Conservation (phyloP, 2,888 invertebrate species). For the Marasmarcha lunaedactyla region DNA sequence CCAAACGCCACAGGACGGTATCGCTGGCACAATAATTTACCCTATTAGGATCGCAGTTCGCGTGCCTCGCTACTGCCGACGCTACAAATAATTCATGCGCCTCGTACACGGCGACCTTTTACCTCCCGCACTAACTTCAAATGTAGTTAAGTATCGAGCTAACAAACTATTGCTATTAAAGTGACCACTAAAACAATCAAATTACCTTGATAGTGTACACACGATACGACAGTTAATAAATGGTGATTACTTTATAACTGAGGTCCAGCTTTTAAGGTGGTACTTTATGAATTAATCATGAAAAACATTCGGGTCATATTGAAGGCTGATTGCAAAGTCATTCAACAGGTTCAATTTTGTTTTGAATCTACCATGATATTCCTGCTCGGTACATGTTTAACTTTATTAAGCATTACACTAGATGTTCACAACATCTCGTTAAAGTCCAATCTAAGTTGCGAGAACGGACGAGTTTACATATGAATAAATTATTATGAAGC, state of each 20-base stretch:
- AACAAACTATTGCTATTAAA: slow-evolving; percentile 45
- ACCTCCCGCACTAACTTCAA: slow-evolving; percentile 56
- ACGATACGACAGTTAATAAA: slow-evolving; percentile 7
- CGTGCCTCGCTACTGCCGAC: slow-evolving; percentile 26
- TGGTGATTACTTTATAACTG: neutral
- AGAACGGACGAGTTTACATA: slow-evolving; percentile 54
- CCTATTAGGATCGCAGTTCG: slow-evolving; percentile 28
- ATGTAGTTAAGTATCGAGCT: slow-evolving; percentile 47
- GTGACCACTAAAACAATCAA: slow-evolving; percentile 40
- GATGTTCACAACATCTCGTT: slow-evolving; percentile 59
- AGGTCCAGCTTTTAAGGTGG: neutral
- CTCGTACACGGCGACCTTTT: slow-evolving; percentile 60
- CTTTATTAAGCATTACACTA: slow-evolving; percentile 65
- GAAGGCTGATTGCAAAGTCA: slow-evolving; percentile 1
- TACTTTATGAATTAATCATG: neutral
- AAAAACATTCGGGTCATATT: neutral
- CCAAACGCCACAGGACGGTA: slow-evolving; percentile 15
- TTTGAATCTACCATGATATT: slow-evolving; percentile 31
- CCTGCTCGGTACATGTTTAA: slow-evolving; percentile 55
- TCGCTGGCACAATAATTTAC: slow-evolving; percentile 40
- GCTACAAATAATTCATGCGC: slow-evolving; percentile 63
- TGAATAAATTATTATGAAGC: slow-evolving; percentile 67
- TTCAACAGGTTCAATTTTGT: neutral
- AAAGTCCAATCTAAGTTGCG: slow-evolving; percentile 69
- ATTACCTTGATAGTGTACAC: slow-evolving; percentile 20